Evolutionary conservation across 2,113 vertebrate genomes (phyloP).

Genomic region (Notothenia rossii): DNA sequence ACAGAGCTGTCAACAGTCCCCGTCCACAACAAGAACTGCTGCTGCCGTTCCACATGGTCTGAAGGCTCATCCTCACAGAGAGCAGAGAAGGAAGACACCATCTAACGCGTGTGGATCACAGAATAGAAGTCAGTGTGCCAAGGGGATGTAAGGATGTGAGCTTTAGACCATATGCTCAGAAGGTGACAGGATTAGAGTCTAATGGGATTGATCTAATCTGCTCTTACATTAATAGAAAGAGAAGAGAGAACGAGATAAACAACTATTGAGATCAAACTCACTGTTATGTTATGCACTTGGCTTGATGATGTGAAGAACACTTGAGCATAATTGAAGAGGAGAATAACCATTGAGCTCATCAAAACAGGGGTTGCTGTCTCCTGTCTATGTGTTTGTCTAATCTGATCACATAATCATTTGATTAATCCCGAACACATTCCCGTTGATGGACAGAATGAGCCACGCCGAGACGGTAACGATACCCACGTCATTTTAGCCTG

Average conservation of each 20-base stretch:
- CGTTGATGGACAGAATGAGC: not conserved
- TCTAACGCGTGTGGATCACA: not conserved
- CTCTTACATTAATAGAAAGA: slow-evolving; percentile 49
- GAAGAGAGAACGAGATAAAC: not conserved
- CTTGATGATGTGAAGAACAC: too few species aligned
- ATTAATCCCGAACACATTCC: not conserved
- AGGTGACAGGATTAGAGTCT: slow-evolving; percentile 62
- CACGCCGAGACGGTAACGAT: not conserved
- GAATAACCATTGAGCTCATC: not conserved
- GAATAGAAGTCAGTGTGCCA: slow-evolving; percentile 58
- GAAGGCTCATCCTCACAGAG: slow-evolving; percentile 19
- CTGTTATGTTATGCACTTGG: not conserved
- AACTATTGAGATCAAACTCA: slow-evolving; percentile 5
- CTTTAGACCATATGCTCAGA: slow-evolving; percentile 66
- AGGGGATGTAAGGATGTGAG: slow-evolving; percentile 32
- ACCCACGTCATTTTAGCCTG: not conserved
- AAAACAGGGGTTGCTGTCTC: not conserved
- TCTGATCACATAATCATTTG: not conserved
- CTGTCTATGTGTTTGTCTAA: not conserved
- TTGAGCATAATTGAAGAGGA: too few species aligned
- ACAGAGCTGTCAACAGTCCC: slow-evolving; percentile 38
- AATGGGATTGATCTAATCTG: slow-evolving; percentile 76
- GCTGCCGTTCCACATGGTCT: slow-evolving; percentile 58
- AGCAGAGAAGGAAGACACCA: not conserved
- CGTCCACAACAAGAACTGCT: slow-evolving; percentile 17